Evolutionary conservation across 2,797 vertebrate species (phyloP).

Genomic region (Chelmon rostratus): DNA sequence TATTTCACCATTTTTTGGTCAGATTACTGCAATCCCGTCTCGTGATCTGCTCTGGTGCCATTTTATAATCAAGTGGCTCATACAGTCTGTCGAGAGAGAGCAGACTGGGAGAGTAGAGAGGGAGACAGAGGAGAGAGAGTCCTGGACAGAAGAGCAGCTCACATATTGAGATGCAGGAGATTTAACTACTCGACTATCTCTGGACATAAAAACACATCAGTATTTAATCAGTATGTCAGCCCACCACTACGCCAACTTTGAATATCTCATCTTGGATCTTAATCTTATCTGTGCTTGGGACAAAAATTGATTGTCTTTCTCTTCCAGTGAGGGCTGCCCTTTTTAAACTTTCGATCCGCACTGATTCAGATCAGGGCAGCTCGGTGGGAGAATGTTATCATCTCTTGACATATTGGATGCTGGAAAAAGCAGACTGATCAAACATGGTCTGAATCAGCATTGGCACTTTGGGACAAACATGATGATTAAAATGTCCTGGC

Average conservation of each 20-base stretch:
- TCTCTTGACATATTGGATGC: conserved; percentile 68
- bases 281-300: conserved; percentile 65
- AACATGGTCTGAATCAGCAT: conserved; percentile 60
- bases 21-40: conserved; percentile 4
- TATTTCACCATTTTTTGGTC: background rate
- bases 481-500: conserved; percentile 45
- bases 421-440: conserved; percentile 52
- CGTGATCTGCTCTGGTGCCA: conserved; percentile 6
- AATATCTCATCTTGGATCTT: conserved; percentile 61
- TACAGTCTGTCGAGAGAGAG: background rate
- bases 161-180: conserved; percentile 13
- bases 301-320: conserved; percentile 71
- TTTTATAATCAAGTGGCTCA: conserved; percentile 17
- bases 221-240: conserved; percentile 33
- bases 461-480: conserved; percentile 30
- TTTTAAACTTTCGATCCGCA: conserved; percentile 69
- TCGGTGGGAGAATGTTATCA: conserved; percentile 71
- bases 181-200: conserved; percentile 24
- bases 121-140: background rate
- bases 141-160: conserved; percentile 1
- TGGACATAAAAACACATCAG: conserved; percentile 24
- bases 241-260: conserved; percentile 28
- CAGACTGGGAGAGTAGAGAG: background rate
- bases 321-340: conserved; percentile 70
- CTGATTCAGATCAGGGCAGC: conserved; percentile 74